Base-by-base conservation (phyloP, 2,113 vertebrate genomes). In the Albula goreensis region DNA sequence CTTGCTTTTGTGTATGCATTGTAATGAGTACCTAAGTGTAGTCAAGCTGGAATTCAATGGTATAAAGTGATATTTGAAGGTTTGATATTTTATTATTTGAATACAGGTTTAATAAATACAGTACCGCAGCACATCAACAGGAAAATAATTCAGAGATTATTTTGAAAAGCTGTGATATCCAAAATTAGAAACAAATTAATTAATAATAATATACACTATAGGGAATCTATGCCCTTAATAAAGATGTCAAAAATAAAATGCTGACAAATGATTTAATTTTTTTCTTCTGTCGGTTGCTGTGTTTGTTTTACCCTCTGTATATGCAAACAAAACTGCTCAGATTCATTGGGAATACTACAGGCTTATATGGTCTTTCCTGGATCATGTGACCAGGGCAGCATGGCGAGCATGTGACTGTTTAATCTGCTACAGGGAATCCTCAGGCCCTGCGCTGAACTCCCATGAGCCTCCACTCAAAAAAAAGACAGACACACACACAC, bases 1-100 rank as follows among this genome's bases (percentile, higher is more conserved):
- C 41, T 49, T 78, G 49, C n/a, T 74, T 74, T 74, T n/a, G 10
- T 74, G 41, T 74, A 25, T n/a, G 6, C 90, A 92, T 78, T 89
- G 12, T 82, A 53, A 89, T 57, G 8, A 1, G 12, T 51, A 78
- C 83, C 41, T 74, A 9, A 74, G 31, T 25, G 31, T 31, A 74
- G 53, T 6, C 53, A 56, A 41, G 31, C 0, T 0, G 31, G 31
- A 41, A 41, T 41, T 41, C 31, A 41, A 41, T 41, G 31, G 31
- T 41, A 41, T 41, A 41, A 41, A 41, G 0, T 41, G 31, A 41
- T 41, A 41, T 41, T 41, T 41, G 31, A 41, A 41, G 31, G 31
- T 41, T 41, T 41, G 31, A 41, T 41, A 41, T 41, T 41, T 41
- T 1, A 41, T 41, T 41, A 41, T 41, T 41, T 41, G 31, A 41